Evolutionary conservation across 2,113 vertebrate species (phyloP), one percentile per base, ranked within the genome.

Genomic region (Trochalopteron elliotii): DNA sequence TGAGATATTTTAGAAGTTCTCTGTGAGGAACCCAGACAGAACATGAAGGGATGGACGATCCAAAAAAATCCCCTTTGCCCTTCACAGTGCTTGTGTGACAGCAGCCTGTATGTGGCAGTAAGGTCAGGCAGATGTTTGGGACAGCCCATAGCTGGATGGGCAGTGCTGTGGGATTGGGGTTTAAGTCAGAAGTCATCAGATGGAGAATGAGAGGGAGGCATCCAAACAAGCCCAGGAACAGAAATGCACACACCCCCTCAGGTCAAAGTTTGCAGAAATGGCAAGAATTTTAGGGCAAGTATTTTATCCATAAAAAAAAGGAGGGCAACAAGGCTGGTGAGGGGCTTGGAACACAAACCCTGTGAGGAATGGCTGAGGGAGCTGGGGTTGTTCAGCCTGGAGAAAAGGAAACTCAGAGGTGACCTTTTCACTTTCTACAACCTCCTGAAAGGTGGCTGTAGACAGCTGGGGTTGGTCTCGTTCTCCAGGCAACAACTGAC

Each of bases 41-140:
- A 21, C 0, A 1, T 1, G 39, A 79, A 60, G 61, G 0, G 12
- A 1, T 39, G 27, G 10, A 83, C 56, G 17, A 47, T 14, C 30
- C 52, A n/a, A 70, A 70, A 15, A 23, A 15, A 23, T 42, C 22
- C 23, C 18, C 39, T 70, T 23, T 57, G 10, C 15, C 27, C 27
- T 39, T 71, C 37, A 5, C 15, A 19, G 35, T 4, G 37, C 17
- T 60, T 1, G 0, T 8, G 50, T 22, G 20, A 37, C 39, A 11
- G 35, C 21, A 60, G 68, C 15, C 31, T 39, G 20, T 3, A 19
- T 0, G 0, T 3, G 6, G 20, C 52, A 55, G 15, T 1, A 3
- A 56, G 40, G 7, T 11, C 19, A 70, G 56, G 45, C 37, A 57
- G 50, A 20, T 82, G 17, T 52, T 65, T 12, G 45, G 60, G 47